A percentile compares a stretch with the other conserved stretches of the same genome.
These are phyloP conservation scores for Andrena camellia DNA, from an alignment of 2,888 invertebrate species.

Conservation along the genomic window DNA sequence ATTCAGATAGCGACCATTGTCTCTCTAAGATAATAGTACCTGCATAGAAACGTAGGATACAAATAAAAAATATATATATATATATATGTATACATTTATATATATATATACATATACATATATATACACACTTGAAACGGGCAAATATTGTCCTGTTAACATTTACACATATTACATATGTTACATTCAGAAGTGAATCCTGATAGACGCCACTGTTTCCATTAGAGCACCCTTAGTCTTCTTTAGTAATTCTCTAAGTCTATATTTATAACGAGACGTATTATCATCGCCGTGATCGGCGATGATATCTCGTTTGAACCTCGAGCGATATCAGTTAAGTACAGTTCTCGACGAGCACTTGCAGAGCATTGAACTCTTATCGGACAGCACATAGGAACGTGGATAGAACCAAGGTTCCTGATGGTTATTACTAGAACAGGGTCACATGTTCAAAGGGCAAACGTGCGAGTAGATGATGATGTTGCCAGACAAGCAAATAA, in stretches of 20 bases:
- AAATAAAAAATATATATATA: conserved; percentile 23
- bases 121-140: conserved; percentile 28
- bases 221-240: conserved; percentile 48
- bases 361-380: conserved; percentile 2
- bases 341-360: background rate
- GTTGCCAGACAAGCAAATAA: conserved; percentile 85
- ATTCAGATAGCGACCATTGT: conserved; percentile 42
- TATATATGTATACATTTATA: conserved; percentile 4
- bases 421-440: conserved; percentile 12
- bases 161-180: conserved; percentile 58
- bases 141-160: conserved; percentile 33
- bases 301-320: conserved; percentile 7
- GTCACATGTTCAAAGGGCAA: conserved; percentile 84
- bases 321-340: conserved; percentile 16
- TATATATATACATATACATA: conserved; percentile 15
- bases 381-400: conserved; percentile 23
- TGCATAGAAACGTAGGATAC: conserved; percentile 49
- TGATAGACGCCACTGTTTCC: conserved; percentile 37
- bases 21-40: conserved; percentile 48
- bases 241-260: conserved; percentile 19
- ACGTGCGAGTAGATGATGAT: conserved; percentile 85
- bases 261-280: conserved; percentile 16
- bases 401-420: conserved; percentile 19
- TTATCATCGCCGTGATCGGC: conserved; percentile 5
- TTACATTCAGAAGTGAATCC: conserved; percentile 49